Base-by-base conservation (phyloP, 2,888 invertebrate species). In the Sarcophaga variegata region DNA sequence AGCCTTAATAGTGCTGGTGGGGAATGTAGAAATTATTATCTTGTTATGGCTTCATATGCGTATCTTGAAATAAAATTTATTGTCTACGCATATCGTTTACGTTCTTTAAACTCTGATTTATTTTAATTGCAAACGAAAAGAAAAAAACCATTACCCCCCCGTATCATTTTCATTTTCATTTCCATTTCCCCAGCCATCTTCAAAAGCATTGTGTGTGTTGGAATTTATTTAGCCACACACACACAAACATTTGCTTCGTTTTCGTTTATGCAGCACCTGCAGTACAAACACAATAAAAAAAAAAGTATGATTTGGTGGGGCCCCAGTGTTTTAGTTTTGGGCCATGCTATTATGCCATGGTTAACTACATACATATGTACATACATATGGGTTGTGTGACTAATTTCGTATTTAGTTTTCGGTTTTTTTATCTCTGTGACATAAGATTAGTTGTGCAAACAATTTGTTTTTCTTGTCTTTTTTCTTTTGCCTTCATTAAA, bases 371-470 rank as follows among this genome's bases (percentile, higher is more conserved):
- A 37, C 37, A 37, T n/a, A n/a, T n/a, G n/a, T 8, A 45, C 66
- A 20, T 74, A 67, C 54, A 72, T 27, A 59, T 47, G 37, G 27
- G 49, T 66, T 62, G 60, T 8, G 10, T 66, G 81, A 67, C 74
- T 75, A 75, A 74, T 75, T 75, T 67, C 17, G 54, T 54, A 54
- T 54, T 10, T 37, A 37, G 10, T 37, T 54, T 54, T 54, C 5
- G 14, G 54, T 54, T 54, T 54, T 54, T 64, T 74, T 74, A 75
- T 75, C 63, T 75, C 63, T 75, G 3, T 63, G 12, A 22, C 45
- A 64, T 70, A 45, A 77, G 77, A 83, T 77, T 82, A 82, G 59
- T 45, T 47, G 47, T 20, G 6, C 62, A 83, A 78, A 78, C 78
- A 83, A 45, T 20, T 27, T 14, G 60, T 67, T 66, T 66, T 66